Conservation (phyloP, 2,113 vertebrate species). For the Corythoichthys intestinalis region DNA sequence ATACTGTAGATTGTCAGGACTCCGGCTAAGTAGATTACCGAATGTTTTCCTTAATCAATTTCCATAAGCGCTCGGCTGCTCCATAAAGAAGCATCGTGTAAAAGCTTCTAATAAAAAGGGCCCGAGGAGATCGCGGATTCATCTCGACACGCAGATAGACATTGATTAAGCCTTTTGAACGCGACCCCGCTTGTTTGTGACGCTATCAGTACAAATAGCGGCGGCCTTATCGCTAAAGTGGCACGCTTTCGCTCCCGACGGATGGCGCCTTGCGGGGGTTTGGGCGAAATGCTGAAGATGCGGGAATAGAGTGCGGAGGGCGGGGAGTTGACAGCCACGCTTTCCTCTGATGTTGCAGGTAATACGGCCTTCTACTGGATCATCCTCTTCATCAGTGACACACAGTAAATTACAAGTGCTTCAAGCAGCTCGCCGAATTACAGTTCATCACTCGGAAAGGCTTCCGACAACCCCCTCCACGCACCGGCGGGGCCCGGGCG, state of each 20-base stretch:
- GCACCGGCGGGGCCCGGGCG: slow-evolving; percentile 71
- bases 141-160: slow-evolving; percentile 63
- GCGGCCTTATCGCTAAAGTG: slow-evolving; percentile 51
- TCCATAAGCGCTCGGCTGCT: slow-evolving; percentile 58
- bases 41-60: slow-evolving; percentile 72
- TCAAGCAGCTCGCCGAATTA: slow-evolving; percentile 99
- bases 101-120: slow-evolving; percentile 51
- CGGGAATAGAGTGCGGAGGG: slow-evolving; percentile 14
- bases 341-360: slow-evolving; percentile 89
- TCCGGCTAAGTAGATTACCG: slow-evolving; percentile 71
- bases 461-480: slow-evolving; percentile 57
- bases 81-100: slow-evolving; percentile 62
- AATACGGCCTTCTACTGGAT: slow-evolving; percentile 96
- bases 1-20: slow-evolving; percentile 61
- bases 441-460: slow-evolving; percentile 97
- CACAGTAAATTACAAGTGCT: slow-evolving; percentile 99
- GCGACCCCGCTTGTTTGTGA: slow-evolving; percentile 46
- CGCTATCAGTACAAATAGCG: slow-evolving; percentile 35
- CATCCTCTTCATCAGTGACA: slow-evolving; percentile 99
- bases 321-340: slow-evolving; percentile 4
- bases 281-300: slow-evolving; percentile 20
- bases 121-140: slow-evolving; percentile 57
- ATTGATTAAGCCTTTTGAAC: slow-evolving; percentile 47
- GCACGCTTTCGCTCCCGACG: slow-evolving; percentile 22
- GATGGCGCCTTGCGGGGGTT: slow-evolving; percentile 50